Evolutionary conservation across 1,140 invertebrate genomes (phyloP).

Genomic region (Probaryconus sp.): DNA sequence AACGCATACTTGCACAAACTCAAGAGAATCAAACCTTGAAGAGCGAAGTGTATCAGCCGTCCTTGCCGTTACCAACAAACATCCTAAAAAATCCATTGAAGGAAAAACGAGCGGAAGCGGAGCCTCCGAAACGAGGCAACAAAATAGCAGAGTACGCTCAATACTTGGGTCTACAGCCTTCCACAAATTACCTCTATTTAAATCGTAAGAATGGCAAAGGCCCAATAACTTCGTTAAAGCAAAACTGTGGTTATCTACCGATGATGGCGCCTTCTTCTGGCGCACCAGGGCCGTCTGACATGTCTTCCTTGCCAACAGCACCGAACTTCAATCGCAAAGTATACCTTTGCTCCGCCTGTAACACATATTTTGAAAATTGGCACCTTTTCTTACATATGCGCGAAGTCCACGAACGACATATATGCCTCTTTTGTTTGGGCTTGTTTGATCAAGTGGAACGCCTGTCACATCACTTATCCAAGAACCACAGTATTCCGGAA

Average conservation of each 20-base stretch:
- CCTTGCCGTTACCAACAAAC: conserved; percentile 5
- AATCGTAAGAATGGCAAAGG: conserved; percentile 69
- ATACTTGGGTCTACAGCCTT: conserved; percentile 83
- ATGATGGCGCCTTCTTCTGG: conserved; percentile 37
- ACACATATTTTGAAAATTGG: conserved; percentile 89
- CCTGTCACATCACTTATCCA: conserved; percentile 84
- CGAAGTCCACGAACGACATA: conserved; percentile 86
- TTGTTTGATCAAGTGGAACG: conserved; percentile 88
- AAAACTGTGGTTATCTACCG: conserved; percentile 74
- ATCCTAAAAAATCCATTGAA: conserved; percentile 31
- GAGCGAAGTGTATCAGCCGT: conserved; percentile 38
- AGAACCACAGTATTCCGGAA: conserved; percentile 86
- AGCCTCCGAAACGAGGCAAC: conserved; percentile 72
- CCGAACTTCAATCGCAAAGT: conserved; percentile 84
- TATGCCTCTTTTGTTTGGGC: conserved; percentile 87
- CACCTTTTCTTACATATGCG: conserved; percentile 89
- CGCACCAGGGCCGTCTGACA: conserved; percentile 77
- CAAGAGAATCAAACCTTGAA: conserved; percentile 58
- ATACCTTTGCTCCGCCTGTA: conserved; percentile 87
- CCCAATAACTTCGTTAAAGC: conserved; percentile 3
- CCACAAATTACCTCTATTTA: conserved; percentile 65
- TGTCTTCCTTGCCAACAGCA: conserved; percentile 72
- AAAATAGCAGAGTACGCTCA: conserved; percentile 83
- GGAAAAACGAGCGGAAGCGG: conserved; percentile 54
- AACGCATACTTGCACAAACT: conserved; percentile 69